Conservation (phyloP, 1,140 invertebrate species). For the Phymorhynchus buccinoides region DNA sequence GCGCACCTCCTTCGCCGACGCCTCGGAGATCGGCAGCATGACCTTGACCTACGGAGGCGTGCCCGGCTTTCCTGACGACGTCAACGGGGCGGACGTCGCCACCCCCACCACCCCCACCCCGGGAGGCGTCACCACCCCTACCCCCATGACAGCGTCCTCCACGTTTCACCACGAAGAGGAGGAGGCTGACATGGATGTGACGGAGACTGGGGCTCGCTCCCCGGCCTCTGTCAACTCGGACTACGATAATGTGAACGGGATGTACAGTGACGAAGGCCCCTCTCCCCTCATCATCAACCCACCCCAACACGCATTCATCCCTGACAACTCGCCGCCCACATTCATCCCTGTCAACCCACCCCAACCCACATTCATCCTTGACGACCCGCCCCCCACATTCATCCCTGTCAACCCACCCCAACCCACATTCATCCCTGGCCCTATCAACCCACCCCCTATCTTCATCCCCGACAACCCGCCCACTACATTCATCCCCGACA, state of each 20-base stretch:
- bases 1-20: constrained; percentile 67
- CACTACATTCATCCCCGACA: too few relatives aligned
- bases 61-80: constrained; percentile 46
- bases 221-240: constrained; percentile 63
- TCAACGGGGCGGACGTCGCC: constrained; percentile 49
- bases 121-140: constrained; percentile 21
- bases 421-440: too few relatives aligned
- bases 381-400: too few relatives aligned
- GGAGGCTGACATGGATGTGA: constrained; percentile 22
- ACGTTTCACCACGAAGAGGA: constrained; percentile 20
- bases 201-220: constrained; percentile 51
- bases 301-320: constrained; percentile 19
- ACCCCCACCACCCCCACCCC: constrained; percentile 44
- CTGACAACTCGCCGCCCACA: too few relatives aligned
- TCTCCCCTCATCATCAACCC: constrained; percentile 15
- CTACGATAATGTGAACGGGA: constrained; percentile 66
- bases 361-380: too few relatives aligned
- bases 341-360: too few relatives aligned
- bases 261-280: constrained; percentile 36
- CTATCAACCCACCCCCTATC: too few relatives aligned
- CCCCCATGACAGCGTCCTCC: constrained; percentile 31
- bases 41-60: constrained; percentile 43
- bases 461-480: too few relatives aligned
- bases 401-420: too few relatives aligned
- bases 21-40: constrained; percentile 63